Evolutionary conservation across 1,140 invertebrate genomes (phyloP).

Genomic region (Glomeris maerens): DNA sequence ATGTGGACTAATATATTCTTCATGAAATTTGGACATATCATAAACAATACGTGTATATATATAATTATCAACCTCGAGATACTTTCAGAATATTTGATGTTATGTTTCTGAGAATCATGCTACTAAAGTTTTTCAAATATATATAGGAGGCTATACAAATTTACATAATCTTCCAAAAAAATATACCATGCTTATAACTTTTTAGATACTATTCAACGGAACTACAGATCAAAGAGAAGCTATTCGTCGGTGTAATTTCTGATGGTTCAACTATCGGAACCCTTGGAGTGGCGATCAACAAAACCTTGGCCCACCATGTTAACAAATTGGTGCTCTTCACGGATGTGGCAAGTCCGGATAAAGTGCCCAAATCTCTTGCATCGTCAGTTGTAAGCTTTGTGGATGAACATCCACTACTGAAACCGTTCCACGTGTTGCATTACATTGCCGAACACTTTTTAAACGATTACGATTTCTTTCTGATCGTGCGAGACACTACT

Average conservation of each 20-base stretch:
- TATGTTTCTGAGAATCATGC: too few relatives aligned
- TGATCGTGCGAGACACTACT: conserved; percentile 62
- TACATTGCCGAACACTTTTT: conserved; percentile 77
- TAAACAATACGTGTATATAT: too few relatives aligned
- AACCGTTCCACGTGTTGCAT: conserved; percentile 52
- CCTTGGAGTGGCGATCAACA: conserved; percentile 59
- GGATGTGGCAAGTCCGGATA: conserved; percentile 49
- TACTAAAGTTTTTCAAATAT: too few relatives aligned
- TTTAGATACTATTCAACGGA: conserved; percentile 86
- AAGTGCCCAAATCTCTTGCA: conserved; percentile 41
- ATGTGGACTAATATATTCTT: too few relatives aligned
- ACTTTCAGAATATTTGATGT: too few relatives aligned
- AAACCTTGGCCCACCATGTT: conserved; percentile 58
- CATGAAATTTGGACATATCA: too few relatives aligned
- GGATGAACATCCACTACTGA: conserved; percentile 25
- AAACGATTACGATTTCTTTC: conserved; percentile 79
- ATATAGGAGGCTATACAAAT: too few relatives aligned
- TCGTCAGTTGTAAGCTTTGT: conserved; percentile 27
- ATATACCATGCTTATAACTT: too few relatives aligned
- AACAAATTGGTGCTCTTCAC: conserved; percentile 62
- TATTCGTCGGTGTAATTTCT: conserved; percentile 71
- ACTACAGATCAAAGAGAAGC: conserved; percentile 71
- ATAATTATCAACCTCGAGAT: too few relatives aligned
- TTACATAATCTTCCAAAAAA: too few relatives aligned
- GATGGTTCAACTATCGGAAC: conserved; percentile 51